Percentiles rank a stretch among this genome's conserved stretches.
phyloP scores from a whole-genome alignment of 2,797 vertebrate genomes.

The Sebastes taczanowskii region DNA sequence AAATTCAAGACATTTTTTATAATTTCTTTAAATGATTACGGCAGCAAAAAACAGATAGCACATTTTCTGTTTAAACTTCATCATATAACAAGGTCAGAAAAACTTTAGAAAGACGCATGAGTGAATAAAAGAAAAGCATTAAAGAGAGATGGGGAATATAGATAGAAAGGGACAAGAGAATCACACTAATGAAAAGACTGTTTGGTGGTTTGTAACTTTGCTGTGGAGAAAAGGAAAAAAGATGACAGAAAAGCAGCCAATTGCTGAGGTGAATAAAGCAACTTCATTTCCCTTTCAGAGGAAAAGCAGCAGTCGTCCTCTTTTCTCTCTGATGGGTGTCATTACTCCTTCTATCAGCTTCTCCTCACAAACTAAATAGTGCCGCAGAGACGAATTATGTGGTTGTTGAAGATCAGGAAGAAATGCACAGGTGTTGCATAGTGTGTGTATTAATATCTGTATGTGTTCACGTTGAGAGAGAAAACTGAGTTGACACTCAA shows the following conservation, averaged over 20 bases:
- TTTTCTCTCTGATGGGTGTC: not conserved
- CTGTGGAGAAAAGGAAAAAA: not conserved
- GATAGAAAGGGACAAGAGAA: not conserved
- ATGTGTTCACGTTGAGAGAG: not conserved
- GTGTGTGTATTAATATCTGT: not conserved
- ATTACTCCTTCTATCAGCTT: slow-evolving; percentile 16
- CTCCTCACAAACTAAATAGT: slow-evolving; percentile 4
- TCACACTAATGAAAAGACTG: not conserved
- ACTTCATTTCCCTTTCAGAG: not conserved
- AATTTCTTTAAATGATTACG: not conserved
- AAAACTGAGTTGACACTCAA: not conserved
- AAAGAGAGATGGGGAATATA: not conserved
- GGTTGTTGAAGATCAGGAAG: not conserved
- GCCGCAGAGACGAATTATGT: slow-evolving; percentile 2
- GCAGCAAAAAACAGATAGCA: not conserved
- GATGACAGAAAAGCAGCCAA: slow-evolving; percentile 2
- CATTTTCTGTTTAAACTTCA: not conserved
- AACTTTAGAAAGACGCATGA: not conserved
- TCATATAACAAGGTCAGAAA: not conserved
- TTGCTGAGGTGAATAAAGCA: not conserved
- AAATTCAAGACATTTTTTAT: not conserved
- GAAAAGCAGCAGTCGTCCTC: not conserved
- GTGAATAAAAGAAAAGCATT: not conserved
- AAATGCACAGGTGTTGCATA: not conserved
- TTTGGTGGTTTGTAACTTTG: not conserved